Evolutionary conservation across 2,888 invertebrate genomes (phyloP).

Genomic region (Galerucella calmariensis): DNA sequence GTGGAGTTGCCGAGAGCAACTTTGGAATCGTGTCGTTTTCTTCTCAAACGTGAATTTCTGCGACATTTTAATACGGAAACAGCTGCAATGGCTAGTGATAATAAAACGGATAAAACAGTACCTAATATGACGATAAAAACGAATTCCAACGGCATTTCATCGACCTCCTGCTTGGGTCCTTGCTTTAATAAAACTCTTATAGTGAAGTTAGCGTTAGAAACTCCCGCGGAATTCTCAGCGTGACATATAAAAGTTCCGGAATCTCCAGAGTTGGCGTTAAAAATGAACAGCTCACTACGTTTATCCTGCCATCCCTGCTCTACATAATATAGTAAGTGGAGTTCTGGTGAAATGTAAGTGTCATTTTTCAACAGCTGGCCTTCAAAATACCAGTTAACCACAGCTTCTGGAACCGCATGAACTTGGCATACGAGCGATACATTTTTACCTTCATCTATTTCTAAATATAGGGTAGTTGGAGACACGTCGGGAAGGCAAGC

Average conservation of each 20-base stretch:
- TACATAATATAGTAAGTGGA: constrained; percentile 75
- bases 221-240: constrained; percentile 87
- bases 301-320: constrained; percentile 79
- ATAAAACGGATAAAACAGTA: constrained; percentile 73
- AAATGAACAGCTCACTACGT: constrained; percentile 80
- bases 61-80: constrained; percentile 70
- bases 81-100: constrained; percentile 75
- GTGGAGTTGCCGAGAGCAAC: constrained; percentile 63
- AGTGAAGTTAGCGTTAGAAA: constrained; percentile 82
- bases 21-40: constrained; percentile 68
- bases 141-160: constrained; percentile 69
- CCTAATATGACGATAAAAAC: constrained; percentile 77
- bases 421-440: constrained; percentile 82
- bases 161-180: constrained; percentile 45
- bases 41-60: constrained; percentile 63
- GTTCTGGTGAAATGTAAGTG: constrained; percentile 72
- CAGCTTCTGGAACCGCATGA: constrained; percentile 82
- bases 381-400: constrained; percentile 84
- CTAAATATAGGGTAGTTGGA: constrained; percentile 78
- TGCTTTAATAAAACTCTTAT: constrained; percentile 80
- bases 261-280: constrained; percentile 79
- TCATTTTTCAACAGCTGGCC: constrained; percentile 83
- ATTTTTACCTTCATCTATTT: constrained; percentile 83
- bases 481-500: constrained; percentile 84
- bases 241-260: constrained; percentile 87